phyloP scores from a whole-genome alignment of 2,888 invertebrate genomes.

The Leptarthrus brevirostris region DNA sequence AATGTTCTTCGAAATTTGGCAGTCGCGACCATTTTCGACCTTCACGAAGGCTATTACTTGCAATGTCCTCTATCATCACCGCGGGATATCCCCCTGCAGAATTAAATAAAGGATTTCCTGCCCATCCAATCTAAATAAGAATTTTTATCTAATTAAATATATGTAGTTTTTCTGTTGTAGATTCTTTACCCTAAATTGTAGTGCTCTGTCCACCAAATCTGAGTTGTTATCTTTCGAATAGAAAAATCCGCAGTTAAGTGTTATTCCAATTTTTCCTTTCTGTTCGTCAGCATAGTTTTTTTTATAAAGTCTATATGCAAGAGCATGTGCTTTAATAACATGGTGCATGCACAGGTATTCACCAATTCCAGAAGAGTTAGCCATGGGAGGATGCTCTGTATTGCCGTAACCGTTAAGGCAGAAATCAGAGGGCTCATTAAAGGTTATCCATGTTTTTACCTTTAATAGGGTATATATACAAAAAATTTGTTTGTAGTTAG shows the following conservation, averaged over 20 bases:
- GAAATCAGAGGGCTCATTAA: constrained; percentile 70
- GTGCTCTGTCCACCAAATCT: constrained; percentile 57
- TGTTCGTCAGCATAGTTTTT: constrained; percentile 61
- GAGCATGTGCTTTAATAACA: constrained; percentile 70
- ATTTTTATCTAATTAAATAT: background rate
- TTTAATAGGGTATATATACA: constrained; percentile 20
- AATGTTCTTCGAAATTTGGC: constrained; percentile 55
- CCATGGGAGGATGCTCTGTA: constrained; percentile 62
- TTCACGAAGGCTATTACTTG: constrained; percentile 60
- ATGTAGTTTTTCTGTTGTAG: no score
- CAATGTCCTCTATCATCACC: constrained; percentile 60
- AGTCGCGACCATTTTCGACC: constrained; percentile 60
- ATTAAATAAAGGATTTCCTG: constrained; percentile 62
- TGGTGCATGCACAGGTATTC: constrained; percentile 69
- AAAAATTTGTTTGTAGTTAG: background rate
- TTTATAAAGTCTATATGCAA: constrained; percentile 66
- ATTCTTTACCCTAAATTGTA: constrained; percentile 58
- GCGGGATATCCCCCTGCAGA: constrained; percentile 61
- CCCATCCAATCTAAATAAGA: constrained; percentile 62
- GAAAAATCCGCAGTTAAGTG: constrained; percentile 58
- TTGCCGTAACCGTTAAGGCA: constrained; percentile 67
- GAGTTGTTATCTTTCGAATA: constrained; percentile 57
- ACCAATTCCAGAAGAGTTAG: constrained; percentile 67
- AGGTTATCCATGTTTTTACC: constrained; percentile 71
- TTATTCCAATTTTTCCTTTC: constrained; percentile 60